Evolutionary conservation across 1,140 invertebrate genomes (phyloP), one percentile per base, ranked within the genome.

Genomic region (Calliopsis andreniformis): DNA sequence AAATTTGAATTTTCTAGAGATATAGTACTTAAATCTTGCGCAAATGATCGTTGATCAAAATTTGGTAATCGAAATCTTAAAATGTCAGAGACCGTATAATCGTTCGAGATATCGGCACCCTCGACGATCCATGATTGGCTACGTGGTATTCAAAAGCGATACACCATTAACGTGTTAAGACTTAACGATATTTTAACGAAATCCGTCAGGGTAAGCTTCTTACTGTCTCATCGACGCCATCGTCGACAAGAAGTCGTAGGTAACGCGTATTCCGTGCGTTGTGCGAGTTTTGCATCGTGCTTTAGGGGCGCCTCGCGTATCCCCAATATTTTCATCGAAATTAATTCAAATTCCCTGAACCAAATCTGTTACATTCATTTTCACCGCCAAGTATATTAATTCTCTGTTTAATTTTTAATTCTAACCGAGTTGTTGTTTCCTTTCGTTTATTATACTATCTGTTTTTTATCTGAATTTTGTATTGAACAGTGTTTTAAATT

Each of bases 91-190:
- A n/a, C n/a, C n/a, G n/a, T n/a, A n/a, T n/a, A n/a, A 12, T 70
- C 35, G 51, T 78, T 75, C 28, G 75, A 28, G 25, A 47, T 49
- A 42, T 18, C 1, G 18, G 70, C 55, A 66, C 63, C 77, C 32
- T 73, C 78, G 28, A 68, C 16, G 75, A 82, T 82, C 79, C 79
- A 80, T 84, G 81, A 89, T 90, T 87, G 86, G 85, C 87, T 90
- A 90, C 87, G 88, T 89, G 87, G 85, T 90, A 89, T 89, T 91
- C 87, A 83, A 87, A 88, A 90, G 88, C 88, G 88, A 91, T 91
- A 90, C 84, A 83, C 79, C 87, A 73, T 73, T 73, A 87, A 90
- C 49, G 72, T 85, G 83, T 59, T 91, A 89, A 88, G 86, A 63
- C 84, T 87, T 87, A 78, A 84, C 63, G 66, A 79, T 77, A 67